A percentile compares a stretch with the other conserved stretches of the same genome.
Evolutionary conservation across 1,140 invertebrate genomes (phyloP).

Genomic region (Ostrea edulis): DNA sequence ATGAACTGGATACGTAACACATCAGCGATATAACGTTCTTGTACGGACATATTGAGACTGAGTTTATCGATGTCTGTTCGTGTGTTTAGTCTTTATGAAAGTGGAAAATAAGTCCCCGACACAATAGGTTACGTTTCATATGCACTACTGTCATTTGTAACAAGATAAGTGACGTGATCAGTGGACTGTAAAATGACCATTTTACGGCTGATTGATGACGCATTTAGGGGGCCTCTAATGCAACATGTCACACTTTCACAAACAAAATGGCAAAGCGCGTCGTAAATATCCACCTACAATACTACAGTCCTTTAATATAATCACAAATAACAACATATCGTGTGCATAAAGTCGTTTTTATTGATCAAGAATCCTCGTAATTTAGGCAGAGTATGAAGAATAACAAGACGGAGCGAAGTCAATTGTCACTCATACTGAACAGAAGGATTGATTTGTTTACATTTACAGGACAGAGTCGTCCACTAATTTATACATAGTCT

Average conservation of each 20-base stretch:
- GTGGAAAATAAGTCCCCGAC: background rate
- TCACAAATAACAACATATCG: background rate
- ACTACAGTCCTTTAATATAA: background rate
- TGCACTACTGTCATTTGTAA: background rate
- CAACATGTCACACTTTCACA: background rate
- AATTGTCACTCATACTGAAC: too few species aligned
- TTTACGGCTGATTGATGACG: background rate
- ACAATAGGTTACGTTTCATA: background rate
- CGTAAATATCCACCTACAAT: background rate
- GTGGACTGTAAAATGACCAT: background rate
- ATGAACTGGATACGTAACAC: too few species aligned
- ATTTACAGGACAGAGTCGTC: too few species aligned
- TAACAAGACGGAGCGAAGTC: too few species aligned
- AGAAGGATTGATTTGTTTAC: too few species aligned
- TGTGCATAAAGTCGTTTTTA: background rate
- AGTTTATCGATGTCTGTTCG: too few species aligned
- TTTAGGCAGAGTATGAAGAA: too few species aligned
- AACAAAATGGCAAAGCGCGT: background rate
- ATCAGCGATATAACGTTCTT: too few species aligned
- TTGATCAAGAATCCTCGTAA: background rate
- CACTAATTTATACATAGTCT: too few species aligned
- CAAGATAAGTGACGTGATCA: conserved; percentile 25
- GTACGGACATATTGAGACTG: too few species aligned
- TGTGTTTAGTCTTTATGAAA: too few species aligned
- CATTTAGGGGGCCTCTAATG: background rate